These are phyloP conservation scores for Drosophila kikkawai DNA, from an alignment of 1,140 invertebrate species.

Conservation along the genomic window DNA sequence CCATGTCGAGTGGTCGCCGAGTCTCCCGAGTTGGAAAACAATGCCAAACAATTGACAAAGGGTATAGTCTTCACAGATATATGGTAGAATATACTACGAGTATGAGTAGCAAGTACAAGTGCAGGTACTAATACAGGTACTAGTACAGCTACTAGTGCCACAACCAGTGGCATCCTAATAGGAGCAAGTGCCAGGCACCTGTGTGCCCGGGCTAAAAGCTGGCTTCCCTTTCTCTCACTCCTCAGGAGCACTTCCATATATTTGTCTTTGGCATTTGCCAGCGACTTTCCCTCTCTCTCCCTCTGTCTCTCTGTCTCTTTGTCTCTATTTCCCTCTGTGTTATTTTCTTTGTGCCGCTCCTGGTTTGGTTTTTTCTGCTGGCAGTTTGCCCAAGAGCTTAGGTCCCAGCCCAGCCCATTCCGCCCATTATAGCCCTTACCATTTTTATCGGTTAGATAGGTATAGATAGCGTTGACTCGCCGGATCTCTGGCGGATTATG, in stretches of 20 bases:
- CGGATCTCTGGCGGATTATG: conserved; percentile 32
- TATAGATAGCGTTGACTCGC: conserved; percentile 29
- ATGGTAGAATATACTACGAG: not conserved
- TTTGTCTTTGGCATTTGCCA: conserved; percentile 72
- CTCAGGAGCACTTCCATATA: conserved; percentile 27
- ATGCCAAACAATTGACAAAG: conserved; percentile 70
- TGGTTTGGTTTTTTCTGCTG: not conserved
- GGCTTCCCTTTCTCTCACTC: not conserved
- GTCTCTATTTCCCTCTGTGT: not conserved
- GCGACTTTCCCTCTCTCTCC: conserved; percentile 31
- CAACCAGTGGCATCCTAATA: conserved; percentile 30
- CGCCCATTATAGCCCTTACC: not conserved
- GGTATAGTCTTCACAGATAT: not conserved
- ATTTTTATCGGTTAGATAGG: conserved; percentile 8
- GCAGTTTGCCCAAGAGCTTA: conserved; percentile 53
- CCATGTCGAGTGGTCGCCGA: conserved; percentile 63
- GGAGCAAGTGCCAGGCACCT: conserved; percentile 69
- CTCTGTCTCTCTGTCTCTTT: not conserved
- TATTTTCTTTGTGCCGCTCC: conserved; percentile 14
- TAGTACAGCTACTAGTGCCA: not conserved
- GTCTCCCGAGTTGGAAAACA: conserved; percentile 67
- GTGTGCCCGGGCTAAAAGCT: conserved; percentile 36
- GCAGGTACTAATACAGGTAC: not conserved
- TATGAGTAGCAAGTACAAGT: conserved; percentile 1
- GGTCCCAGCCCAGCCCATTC: not conserved